These are phyloP conservation scores for Antitype chi DNA, from an alignment of 2,888 invertebrate species.

Conservation along the genomic window DNA sequence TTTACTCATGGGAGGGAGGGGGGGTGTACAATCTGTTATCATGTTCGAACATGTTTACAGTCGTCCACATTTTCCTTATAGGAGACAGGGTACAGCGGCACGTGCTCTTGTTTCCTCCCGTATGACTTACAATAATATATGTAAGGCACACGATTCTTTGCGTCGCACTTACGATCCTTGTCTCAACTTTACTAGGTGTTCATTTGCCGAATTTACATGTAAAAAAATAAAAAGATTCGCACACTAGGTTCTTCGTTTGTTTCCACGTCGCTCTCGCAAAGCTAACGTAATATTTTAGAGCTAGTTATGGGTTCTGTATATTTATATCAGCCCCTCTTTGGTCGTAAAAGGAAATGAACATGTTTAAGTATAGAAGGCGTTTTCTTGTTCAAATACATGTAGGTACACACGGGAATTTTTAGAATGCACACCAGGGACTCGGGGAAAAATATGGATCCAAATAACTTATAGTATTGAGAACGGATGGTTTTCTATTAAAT, in stretches of 20 bases:
- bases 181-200: slow-evolving; percentile 47
- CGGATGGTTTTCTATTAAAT: not conserved
- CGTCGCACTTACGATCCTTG: slow-evolving; percentile 41
- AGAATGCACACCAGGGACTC: not conserved
- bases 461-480: slow-evolving; percentile 1
- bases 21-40: slow-evolving; percentile 28
- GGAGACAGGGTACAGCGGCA: slow-evolving; percentile 3
- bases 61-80: slow-evolving; percentile 36
- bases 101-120: slow-evolving; percentile 25
- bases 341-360: slow-evolving; percentile 51
- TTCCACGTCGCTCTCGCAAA: slow-evolving; percentile 24
- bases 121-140: slow-evolving; percentile 29
- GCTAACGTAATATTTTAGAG: slow-evolving; percentile 54
- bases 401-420: slow-evolving; percentile 20
- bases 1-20: not conserved
- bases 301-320: slow-evolving; percentile 37
- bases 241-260: slow-evolving; percentile 37
- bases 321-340: slow-evolving; percentile 42
- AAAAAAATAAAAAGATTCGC: slow-evolving; percentile 45
- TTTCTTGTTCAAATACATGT: slow-evolving; percentile 40
- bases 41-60: slow-evolving; percentile 40
- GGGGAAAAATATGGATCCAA: slow-evolving; percentile 4
- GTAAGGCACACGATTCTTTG: slow-evolving; percentile 34
- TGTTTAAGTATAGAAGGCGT: slow-evolving; percentile 30
- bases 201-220: slow-evolving; percentile 47